Percentiles rank a stretch among this genome's conserved stretches.
phyloP scores from a whole-genome alignment of 1,140 invertebrate species.

The Dufourea novaeangliae region DNA sequence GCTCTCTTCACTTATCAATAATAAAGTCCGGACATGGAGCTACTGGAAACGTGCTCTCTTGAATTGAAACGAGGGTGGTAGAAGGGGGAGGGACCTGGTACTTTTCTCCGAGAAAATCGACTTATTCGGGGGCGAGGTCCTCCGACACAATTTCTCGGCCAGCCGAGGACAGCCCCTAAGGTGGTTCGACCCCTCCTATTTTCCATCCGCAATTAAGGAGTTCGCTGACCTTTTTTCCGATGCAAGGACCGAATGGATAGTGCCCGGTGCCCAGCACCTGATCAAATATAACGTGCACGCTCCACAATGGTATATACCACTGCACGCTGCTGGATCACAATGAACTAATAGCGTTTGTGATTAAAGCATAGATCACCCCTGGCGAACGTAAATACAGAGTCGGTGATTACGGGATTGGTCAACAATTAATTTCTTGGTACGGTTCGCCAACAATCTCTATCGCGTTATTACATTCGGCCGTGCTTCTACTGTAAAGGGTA shows the following conservation, averaged over 20 bases:
- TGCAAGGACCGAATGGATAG: not conserved
- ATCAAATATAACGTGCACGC: slow-evolving; percentile 1
- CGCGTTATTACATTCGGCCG: slow-evolving; percentile 18
- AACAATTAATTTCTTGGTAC: slow-evolving; percentile 62
- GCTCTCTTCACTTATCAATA: slow-evolving; percentile 28
- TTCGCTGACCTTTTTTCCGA: not conserved
- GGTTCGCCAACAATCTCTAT: slow-evolving; percentile 11
- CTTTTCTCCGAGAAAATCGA: not conserved
- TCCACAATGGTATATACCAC: too few relatives aligned
- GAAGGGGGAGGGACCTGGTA: too few relatives aligned
- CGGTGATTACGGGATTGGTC: slow-evolving; percentile 54
- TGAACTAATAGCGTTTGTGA: slow-evolving; percentile 60
- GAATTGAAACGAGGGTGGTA: not conserved
- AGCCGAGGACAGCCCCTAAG: too few relatives aligned
- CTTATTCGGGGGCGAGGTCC: not conserved
- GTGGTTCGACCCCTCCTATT: not conserved
- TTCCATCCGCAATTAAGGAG: not conserved
- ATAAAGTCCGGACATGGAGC: slow-evolving; percentile 5
- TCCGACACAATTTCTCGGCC: not conserved
- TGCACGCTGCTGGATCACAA: slow-evolving; percentile 13
- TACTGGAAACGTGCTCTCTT: not conserved
- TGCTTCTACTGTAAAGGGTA: not conserved
- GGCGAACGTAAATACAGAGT: slow-evolving; percentile 30
- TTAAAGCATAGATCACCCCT: slow-evolving; percentile 53
- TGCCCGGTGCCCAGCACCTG: slow-evolving; percentile 5